Evolutionary conservation across 23 tunicate genomes (phyloP), one percentile per base, ranked within the genome.

Genomic region (Clavelina lepadiformis): DNA sequence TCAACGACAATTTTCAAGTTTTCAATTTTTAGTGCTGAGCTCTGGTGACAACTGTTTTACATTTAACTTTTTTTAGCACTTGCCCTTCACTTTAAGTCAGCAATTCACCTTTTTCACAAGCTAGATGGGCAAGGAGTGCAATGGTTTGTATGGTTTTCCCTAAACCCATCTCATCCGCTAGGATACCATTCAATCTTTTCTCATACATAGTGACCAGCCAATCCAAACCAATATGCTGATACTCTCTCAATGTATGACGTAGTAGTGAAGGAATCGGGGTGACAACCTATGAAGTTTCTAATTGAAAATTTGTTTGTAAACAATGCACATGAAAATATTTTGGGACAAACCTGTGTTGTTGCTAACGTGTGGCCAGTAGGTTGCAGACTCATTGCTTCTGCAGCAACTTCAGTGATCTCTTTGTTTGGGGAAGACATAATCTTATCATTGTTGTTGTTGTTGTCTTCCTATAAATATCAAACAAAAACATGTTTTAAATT

Each of bases 141-240:
- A 93, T 93, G n/a, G 98, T 93, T 55, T 93, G 98, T 38, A 93
- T 93, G 35, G 98, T 93, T 63, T 93, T 93, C 5, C 98, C 98
- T 33, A 93, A 46, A 1, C 98, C 98, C 98, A 93, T 93, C 68
- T 93, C 98, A 68, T 93, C 98, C 3, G 98, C 98, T 15, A 93
- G 61, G 29, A 93, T 93, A 0, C 98, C 98, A 74, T 93, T 93
- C 21, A 93, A 52, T 1, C 86, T 63, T 37, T 93, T 76, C 56
- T 72, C 58, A 67, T 79, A 79, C 94, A 93, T 74, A 18, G 98
- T 83, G 18, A 93, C 98, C 68, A 93, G 62, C 98, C 98, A 93
- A 44, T 93, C 89, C 6, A 93, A 75, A 22, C 98, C 98, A 18
- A 93, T 81, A 49, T 93, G 98, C 58, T 93, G 98, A 45, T 93